phyloP scores from a whole-genome alignment of 2,888 invertebrate species.

The Orchesellides sinensis region DNA sequence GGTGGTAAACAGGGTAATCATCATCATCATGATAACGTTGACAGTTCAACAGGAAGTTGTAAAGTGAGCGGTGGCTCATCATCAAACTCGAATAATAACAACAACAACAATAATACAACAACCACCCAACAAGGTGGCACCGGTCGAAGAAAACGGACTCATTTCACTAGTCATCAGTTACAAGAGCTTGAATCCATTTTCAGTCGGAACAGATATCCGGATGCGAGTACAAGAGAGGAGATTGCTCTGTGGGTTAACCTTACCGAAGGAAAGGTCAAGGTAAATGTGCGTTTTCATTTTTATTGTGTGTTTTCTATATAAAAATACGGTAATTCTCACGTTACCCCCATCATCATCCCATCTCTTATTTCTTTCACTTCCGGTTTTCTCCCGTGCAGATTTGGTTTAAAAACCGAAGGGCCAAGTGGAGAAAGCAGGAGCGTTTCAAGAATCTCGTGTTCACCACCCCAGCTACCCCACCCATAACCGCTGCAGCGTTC shows the following conservation, averaged over 20 bases:
- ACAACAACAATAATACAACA: background rate
- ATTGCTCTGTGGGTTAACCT: constrained; percentile 50
- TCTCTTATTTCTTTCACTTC: no score
- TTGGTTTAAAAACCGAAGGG: constrained; percentile 50
- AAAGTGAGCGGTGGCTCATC: constrained; percentile 30
- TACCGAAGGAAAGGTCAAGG: constrained; percentile 53
- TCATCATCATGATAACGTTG: constrained; percentile 39
- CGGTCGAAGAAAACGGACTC: constrained; percentile 40
- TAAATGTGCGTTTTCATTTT: background rate
- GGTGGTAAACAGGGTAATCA: constrained; percentile 43
- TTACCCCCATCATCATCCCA: background rate
- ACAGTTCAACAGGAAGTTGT: constrained; percentile 54
- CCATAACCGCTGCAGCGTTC: constrained; percentile 51
- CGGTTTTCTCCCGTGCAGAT: constrained; percentile 30
- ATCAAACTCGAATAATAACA: background rate
- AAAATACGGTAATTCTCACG: constrained; percentile 13
- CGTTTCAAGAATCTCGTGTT: constrained; percentile 54
- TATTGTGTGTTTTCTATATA: background rate
- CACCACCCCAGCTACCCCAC: constrained; percentile 46
- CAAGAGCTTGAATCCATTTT: constrained; percentile 59
- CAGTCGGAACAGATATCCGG: constrained; percentile 48
- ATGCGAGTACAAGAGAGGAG: constrained; percentile 52
- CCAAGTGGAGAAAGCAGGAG: constrained; percentile 55
- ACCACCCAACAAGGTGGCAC: constrained; percentile 35
- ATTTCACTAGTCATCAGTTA: constrained; percentile 55